Conservation (phyloP, 1,140 invertebrate genomes). For the Zelostemma sp. region DNA sequence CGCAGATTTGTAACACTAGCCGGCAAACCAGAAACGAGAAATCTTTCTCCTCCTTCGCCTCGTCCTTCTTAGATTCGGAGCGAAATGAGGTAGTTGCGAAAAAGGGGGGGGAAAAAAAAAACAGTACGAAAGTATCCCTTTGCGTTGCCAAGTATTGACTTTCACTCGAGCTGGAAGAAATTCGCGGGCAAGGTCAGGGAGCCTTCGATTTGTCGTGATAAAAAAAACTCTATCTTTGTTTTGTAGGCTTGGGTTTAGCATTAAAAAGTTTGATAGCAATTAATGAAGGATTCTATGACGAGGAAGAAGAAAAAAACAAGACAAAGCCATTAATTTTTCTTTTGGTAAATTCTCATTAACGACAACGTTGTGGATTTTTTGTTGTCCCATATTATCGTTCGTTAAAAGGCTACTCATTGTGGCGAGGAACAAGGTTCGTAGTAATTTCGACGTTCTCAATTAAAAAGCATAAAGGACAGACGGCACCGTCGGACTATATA, state of each 20-base stretch:
- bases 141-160: slow-evolving; percentile 25
- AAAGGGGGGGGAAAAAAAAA: slow-evolving; percentile 17
- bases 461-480: slow-evolving; percentile 44
- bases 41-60: slow-evolving; percentile 31
- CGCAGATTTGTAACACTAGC: slow-evolving; percentile 59
- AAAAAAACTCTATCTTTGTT: no score
- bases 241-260: no score
- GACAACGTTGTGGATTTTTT: slow-evolving; percentile 19
- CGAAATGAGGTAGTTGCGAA: slow-evolving; percentile 14
- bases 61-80: not conserved
- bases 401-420: slow-evolving; percentile 44
- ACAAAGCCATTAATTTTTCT: slow-evolving; percentile 28
- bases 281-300: slow-evolving; percentile 10
- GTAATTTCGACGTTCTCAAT: slow-evolving; percentile 43
- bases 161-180: slow-evolving; percentile 23
- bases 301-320: slow-evolving; percentile 11
- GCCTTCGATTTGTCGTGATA: no score
- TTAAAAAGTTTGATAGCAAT: slow-evolving; percentile 29
- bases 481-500: slow-evolving; percentile 36
- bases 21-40: slow-evolving; percentile 43
- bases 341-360: slow-evolving; percentile 26
- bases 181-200: slow-evolving; percentile 37
- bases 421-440: slow-evolving; percentile 27
- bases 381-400: slow-evolving; percentile 37
- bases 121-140: slow-evolving; percentile 2